Conservation (phyloP, 2,888 invertebrate genomes). For the Nemoura dubitans region DNA sequence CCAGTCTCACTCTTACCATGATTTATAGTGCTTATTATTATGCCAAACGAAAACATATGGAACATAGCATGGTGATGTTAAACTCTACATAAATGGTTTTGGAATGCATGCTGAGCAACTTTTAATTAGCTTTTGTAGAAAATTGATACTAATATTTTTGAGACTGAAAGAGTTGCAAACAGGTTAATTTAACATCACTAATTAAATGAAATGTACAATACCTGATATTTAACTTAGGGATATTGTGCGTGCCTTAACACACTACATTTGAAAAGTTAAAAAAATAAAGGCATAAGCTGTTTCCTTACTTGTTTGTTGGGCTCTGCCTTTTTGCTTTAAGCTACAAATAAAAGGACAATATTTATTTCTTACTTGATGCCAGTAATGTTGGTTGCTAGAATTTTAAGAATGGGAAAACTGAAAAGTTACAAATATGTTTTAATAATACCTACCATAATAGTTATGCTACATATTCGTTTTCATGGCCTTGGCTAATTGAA, state of each 20-base stretch:
- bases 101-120: neutral
- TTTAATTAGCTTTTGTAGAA: conserved; percentile 27
- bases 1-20: neutral
- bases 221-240: neutral
- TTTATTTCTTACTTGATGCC: neutral
- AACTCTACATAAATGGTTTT: neutral
- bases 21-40: neutral
- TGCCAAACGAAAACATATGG: neutral
- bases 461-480: no score
- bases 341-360: neutral
- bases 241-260: conserved; percentile 37
- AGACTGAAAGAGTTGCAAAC: conserved; percentile 33
- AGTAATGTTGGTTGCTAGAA: neutral
- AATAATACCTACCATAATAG: no score
- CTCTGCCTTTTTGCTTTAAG: neutral
- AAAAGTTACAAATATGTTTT: no score
- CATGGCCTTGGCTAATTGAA: neutral
- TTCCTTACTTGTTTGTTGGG: neutral
- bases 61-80: neutral
- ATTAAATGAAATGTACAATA: conserved; percentile 25
- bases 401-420: neutral
- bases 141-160: conserved; percentile 28
- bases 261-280: no score
- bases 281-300: no score
- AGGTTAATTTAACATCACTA: conserved; percentile 23